A percentile compares a stretch with the other conserved stretches of the same genome.
Conservation (phyloP, 2,797 vertebrate species). For the Cossypha caffra region DNA sequence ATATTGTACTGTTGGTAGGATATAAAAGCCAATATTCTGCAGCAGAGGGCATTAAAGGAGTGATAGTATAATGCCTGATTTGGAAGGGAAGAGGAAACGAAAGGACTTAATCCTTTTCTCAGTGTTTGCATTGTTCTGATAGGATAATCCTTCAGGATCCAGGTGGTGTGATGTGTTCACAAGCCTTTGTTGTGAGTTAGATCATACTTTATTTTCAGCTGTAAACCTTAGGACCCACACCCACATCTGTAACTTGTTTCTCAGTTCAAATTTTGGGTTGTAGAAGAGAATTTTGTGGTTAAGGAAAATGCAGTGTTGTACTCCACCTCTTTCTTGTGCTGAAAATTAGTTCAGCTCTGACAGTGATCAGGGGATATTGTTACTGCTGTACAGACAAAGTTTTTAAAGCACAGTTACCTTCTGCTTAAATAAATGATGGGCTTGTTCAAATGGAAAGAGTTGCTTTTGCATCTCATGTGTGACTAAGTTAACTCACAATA, state of each 20-base stretch:
- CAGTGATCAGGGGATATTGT: background rate
- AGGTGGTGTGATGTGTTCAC: background rate
- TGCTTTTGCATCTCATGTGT: background rate
- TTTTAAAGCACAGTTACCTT: background rate
- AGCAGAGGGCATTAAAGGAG: constrained; percentile 13
- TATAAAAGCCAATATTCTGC: background rate
- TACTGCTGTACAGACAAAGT: background rate
- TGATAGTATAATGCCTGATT: background rate
- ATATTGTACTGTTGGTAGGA: background rate
- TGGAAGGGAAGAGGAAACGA: background rate
- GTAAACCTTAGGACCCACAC: background rate
- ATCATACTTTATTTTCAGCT: background rate
- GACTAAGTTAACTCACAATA: background rate
- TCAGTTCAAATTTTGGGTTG: background rate
- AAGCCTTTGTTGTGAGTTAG: background rate
- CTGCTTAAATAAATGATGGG: background rate
- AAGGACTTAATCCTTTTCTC: background rate
- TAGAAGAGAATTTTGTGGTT: constrained; percentile 4
- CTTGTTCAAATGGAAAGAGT: background rate
- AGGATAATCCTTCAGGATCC: background rate
- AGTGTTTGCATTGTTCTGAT: background rate
- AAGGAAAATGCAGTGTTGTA: background rate
- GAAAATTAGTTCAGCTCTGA: background rate
- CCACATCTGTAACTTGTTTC: background rate
- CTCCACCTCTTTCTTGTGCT: background rate